Conservation (phyloP, 2,888 invertebrate genomes). For the Acholoe squamosa region DNA sequence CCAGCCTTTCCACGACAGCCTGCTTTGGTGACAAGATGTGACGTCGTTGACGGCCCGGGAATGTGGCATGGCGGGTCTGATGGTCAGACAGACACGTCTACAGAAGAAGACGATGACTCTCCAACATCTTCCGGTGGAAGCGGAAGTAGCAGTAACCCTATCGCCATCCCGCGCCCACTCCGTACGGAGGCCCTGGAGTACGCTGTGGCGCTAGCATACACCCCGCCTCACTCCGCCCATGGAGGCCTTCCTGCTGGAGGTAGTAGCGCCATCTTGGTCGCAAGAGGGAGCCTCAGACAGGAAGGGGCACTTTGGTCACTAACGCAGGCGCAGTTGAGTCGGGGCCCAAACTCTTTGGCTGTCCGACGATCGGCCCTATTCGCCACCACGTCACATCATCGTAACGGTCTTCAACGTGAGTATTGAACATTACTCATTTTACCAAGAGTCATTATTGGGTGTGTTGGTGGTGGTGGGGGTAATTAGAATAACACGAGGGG, state of each 20-base stretch:
- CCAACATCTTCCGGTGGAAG: not conserved
- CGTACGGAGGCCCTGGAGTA: conserved; percentile 32
- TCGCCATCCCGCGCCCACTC: conserved; percentile 28
- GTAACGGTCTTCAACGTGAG: conserved; percentile 49
- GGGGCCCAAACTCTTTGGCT: not conserved
- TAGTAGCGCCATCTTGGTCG: conserved; percentile 25
- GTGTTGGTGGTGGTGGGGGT: too few relatives aligned
- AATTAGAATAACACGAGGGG: too few relatives aligned
- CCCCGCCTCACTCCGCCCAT: not conserved
- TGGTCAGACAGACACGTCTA: conserved; percentile 33
- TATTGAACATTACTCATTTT: not conserved
- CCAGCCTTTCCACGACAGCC: conserved; percentile 9
- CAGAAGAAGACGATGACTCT: not conserved
- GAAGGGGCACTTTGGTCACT: conserved; percentile 26
- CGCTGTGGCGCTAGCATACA: conserved; percentile 33
- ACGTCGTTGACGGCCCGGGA: conserved; percentile 39
- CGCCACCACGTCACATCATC: not conserved
- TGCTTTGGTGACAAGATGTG: not conserved
- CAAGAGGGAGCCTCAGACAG: conserved; percentile 22
- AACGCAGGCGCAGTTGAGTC: conserved; percentile 38
- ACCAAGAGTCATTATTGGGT: too few relatives aligned
- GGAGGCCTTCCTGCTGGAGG: not conserved
- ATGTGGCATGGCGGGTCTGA: not conserved
- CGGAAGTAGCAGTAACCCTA: conserved; percentile 4
- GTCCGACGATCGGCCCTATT: conserved; percentile 41